Evolutionary conservation across 2,888 invertebrate species (phyloP), one percentile per base, ranked within the genome.

Genomic region (Andrena haemorrhoa): DNA sequence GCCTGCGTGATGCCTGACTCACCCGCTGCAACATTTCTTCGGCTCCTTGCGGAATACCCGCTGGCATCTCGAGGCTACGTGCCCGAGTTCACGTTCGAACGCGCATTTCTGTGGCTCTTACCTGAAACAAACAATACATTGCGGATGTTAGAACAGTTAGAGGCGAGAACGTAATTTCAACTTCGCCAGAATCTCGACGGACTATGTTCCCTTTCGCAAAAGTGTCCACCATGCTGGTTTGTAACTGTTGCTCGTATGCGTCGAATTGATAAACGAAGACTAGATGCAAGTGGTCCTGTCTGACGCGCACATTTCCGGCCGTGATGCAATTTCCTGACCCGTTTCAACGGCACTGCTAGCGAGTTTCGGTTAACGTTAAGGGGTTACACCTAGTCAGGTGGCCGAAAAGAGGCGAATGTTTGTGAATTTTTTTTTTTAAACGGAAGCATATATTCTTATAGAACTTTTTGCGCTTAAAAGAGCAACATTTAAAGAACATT

Each of bases 261-360:
- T 56, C 20, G 31, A 41, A 41, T 56, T 56, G 47, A 65, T 56
- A 53, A 60, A 75, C 73, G 41, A 65, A 69, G 53, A 56, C 49
- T 56, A 64, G 33, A 10, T 20, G 35, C 64, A 3, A 2, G 51
- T 69, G 20, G 65, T 51, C 31, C 47, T 33, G 68, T 51, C 35
- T 72, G 68, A 79, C 73, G 71, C 75, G 69, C 79, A 71, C 78
- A 85, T 77, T 85, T 75, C 75, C 64, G 65, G 35, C 33, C 65
- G 51, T 72, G 75, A 74, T 71, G 76, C 76, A 75, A 83, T 86
- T 69, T 75, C 79, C 79, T 65, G 72, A 51, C 26, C 61, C 64
- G 56, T 70, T 84, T 56, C 60, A 58, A 29, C 61, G 53, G 23
- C 70, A 74, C 31, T 23, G 72, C 16, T 26, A 58, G 69, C 51